Base-by-base conservation (phyloP, 2,113 vertebrate species). In the Amia ocellicauda region DNA sequence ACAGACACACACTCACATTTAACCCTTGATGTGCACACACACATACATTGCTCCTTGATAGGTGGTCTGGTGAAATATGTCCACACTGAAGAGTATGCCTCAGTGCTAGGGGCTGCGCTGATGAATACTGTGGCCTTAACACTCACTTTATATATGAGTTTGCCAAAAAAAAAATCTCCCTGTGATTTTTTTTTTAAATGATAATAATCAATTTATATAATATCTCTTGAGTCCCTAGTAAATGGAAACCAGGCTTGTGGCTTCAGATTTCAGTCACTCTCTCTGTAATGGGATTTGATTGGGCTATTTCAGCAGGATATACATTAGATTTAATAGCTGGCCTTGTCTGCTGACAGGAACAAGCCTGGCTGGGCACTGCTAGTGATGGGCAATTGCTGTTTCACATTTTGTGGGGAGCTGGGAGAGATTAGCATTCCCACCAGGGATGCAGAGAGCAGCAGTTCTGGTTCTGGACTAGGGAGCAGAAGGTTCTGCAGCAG, bases 291-390 rank as follows among this genome's bases (percentile, higher is more conserved):
- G 78, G 69, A 26, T 10, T 40, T 42, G 67, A 78, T 45, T 69
- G 43, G 31, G 45, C 69, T 69, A 77, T 72, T 67, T 67, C 67
- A 74, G 58, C 69, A 74, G 67, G 73, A 66, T 64, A 54, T 70
- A 51, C 58, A 58, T 62, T 31, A 53, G 58, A 74, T 76, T 72
- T 67, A 68, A 60, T 63, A 20, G n/a, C 51, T 70, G 72, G 72
- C 73, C 47, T 54, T n/a, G 19, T 22, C n/a, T 36, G 14, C 36
- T 19, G 31, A 27, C 49, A 42, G 36, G 22, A 58, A 2, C 5
- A 67, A 65, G 7, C 40, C 66, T 77, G 74, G 70, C 80, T 70
- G 62, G 74, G 83, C 69, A 70, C 50, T 66, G 51, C 66, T 71
- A 71, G 76, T 66, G 58, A 56, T 62, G 64, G 23, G 29, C 66